phyloP scores from a whole-genome alignment of 2,797 vertebrate species.

The Setipinna tenuifilis region DNA sequence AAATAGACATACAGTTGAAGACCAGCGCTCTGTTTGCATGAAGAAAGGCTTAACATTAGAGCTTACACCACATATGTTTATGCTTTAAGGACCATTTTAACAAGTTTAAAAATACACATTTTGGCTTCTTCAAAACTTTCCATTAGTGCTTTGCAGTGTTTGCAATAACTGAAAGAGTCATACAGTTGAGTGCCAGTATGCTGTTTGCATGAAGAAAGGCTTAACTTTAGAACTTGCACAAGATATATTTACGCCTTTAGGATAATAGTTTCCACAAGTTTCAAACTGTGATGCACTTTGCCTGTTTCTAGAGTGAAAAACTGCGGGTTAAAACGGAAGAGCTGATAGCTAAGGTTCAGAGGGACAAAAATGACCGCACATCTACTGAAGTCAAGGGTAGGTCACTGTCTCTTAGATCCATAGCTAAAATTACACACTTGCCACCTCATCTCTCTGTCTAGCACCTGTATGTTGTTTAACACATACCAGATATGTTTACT shows the following conservation, averaged over 20 bases:
- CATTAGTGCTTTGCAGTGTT: not conserved
- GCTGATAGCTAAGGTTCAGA: slow-evolving; percentile 84
- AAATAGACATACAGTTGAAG: too few relatives aligned
- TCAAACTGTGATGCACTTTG: not conserved
- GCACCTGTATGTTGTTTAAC: not conserved
- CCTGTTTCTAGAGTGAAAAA: slow-evolving; percentile 82
- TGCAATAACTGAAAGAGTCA: not conserved
- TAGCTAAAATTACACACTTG: not conserved
- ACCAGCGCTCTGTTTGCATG: too few relatives aligned
- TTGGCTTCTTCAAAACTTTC: not conserved
- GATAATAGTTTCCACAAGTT: too few relatives aligned
- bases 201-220: too few relatives aligned
- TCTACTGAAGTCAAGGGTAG: slow-evolving; percentile 86
- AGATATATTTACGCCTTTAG: not conserved
- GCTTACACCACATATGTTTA: not conserved
- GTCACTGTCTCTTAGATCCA: slow-evolving; percentile 45
- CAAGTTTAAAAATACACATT: too few relatives aligned
- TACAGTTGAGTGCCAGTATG: not conserved
- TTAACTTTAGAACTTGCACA: not conserved
- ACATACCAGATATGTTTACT: slow-evolving; percentile 8
- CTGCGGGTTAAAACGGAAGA: slow-evolving; percentile 84
- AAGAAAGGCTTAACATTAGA: too few relatives aligned
- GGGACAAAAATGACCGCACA: slow-evolving; percentile 77
- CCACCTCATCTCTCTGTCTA: slow-evolving; percentile 12
- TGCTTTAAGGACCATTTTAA: too few relatives aligned